phyloP scores from a whole-genome alignment of 53 echinoderm and acorn worm species.

The Luidia sarsii region DNA sequence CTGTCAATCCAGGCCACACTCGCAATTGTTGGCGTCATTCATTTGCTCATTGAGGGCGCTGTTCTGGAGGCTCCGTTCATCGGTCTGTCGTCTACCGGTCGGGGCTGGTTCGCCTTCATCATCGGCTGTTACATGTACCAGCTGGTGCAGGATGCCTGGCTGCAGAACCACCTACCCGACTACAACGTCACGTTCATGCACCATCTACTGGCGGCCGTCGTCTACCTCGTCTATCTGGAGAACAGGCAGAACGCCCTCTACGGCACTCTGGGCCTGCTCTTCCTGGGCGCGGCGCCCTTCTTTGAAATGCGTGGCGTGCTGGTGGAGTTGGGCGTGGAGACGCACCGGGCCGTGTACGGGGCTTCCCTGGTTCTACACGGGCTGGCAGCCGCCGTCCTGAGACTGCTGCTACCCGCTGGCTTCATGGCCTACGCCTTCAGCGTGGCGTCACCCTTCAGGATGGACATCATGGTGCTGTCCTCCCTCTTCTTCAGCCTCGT shows the following conservation, averaged over 20 bases:
- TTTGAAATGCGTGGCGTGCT: conserved; percentile 63
- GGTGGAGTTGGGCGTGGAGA: conserved; percentile 52
- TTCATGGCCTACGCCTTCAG: conserved; percentile 44
- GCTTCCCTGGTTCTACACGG: conserved; percentile 41
- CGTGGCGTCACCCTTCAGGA: conserved; percentile 56
- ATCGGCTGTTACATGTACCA: conserved; percentile 81
- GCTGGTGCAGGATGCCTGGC: conserved; percentile 62
- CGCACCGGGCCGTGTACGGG: conserved; percentile 18
- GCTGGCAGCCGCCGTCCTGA: conserved; percentile 23
- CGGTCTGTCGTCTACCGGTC: conserved; percentile 42
- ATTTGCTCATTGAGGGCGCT: conserved; percentile 48
- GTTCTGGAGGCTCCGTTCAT: conserved; percentile 59
- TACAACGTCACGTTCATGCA: conserved; percentile 73
- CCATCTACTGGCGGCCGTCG: conserved; percentile 70
- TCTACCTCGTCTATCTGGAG: conserved; percentile 70
- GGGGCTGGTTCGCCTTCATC: conserved; percentile 61
- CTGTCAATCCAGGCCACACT: conserved; percentile 35
- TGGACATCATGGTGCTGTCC: conserved; percentile 75
- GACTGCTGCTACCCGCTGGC: conserved; percentile 59
- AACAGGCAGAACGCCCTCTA: conserved; percentile 72
- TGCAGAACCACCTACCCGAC: conserved; percentile 60
- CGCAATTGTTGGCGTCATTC: conserved; percentile 45
- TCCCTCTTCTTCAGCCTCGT: conserved; percentile 75
- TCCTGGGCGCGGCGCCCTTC: conserved; percentile 55
- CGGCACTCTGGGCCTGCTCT: conserved; percentile 67